Conservation (phyloP, 1,140 invertebrate genomes). For the Glossosoma conforme region DNA sequence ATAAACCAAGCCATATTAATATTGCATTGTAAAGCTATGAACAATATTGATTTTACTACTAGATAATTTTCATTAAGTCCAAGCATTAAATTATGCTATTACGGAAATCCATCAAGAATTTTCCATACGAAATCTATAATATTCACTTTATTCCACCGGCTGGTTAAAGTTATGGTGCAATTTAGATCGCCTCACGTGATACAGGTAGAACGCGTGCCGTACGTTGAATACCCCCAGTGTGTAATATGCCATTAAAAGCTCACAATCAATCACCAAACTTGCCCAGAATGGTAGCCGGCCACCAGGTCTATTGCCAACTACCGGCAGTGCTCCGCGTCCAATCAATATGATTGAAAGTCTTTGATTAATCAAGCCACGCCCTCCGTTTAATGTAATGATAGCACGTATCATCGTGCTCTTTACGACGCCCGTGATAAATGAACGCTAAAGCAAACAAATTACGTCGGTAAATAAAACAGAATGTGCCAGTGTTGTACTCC, state of each 20-base stretch:
- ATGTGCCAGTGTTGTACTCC: conserved; percentile 5
- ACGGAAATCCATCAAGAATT: too few relatives aligned
- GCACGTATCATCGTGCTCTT: conserved; percentile 9
- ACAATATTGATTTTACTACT: too few relatives aligned
- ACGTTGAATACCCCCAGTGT: too few relatives aligned
- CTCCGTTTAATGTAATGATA: conserved; percentile 22
- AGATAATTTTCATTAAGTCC: too few relatives aligned
- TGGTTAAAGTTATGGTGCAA: too few relatives aligned
- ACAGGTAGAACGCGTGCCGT: too few relatives aligned
- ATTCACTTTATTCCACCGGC: too few relatives aligned
- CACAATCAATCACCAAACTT: conserved; percentile 21
- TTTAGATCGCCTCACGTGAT: too few relatives aligned
- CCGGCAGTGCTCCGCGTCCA: conserved; percentile 1
- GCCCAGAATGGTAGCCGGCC: conserved; percentile 12
- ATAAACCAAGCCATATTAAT: too few relatives aligned
- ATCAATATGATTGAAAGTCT: conserved; percentile 10
- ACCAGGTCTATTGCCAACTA: conserved; percentile 1
- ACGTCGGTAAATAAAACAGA: conserved; percentile 14
- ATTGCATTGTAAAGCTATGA: too few relatives aligned
- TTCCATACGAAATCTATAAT: too few relatives aligned
- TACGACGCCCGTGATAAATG: conserved; percentile 18
- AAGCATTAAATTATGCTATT: too few relatives aligned
- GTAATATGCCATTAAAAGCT: conserved; percentile 22
- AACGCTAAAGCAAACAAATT: conserved; percentile 22
- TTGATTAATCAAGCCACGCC: conserved; percentile 21